These are phyloP conservation scores for Saguinus imperator DNA, from an alignment of 2,113 vertebrate species.

Conservation along the genomic window DNA sequence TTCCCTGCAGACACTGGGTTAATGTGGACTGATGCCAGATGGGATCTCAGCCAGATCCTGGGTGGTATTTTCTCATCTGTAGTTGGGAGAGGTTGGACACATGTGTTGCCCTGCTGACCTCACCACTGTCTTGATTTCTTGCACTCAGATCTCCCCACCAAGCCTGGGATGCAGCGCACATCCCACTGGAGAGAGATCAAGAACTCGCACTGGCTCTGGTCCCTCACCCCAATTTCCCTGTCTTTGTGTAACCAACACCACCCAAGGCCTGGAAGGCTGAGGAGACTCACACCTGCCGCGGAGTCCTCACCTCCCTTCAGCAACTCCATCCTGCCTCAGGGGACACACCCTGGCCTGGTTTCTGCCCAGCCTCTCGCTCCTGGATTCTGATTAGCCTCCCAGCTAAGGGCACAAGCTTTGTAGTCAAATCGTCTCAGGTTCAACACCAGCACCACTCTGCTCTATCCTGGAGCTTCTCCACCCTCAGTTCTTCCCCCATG, in stretches of 20 bases:
- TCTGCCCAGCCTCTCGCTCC: neutral
- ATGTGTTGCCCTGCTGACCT: neutral
- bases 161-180: neutral
- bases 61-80: neutral
- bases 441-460: neutral
- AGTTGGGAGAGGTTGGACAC: neutral
- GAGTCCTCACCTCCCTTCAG: neutral
- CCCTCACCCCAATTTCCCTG: accelerated
- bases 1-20: neutral
- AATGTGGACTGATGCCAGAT: neutral
- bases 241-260: neutral
- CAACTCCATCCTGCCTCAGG: neutral
- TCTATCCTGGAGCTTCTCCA: neutral
- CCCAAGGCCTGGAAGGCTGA: neutral
- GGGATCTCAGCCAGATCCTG: neutral
- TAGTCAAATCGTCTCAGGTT: neutral
- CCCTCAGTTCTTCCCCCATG: neutral
- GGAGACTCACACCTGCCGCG: accelerated
- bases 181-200: neutral
- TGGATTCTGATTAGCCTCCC: neutral
- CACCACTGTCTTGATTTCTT: neutral
- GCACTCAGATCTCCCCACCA: neutral
- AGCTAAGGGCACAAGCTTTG: neutral
- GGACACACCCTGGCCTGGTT: neutral
- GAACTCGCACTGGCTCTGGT: accelerated